Percentiles rank a stretch among this genome's conserved stretches.
phyloP scores from a whole-genome alignment of 2,888 invertebrate genomes.

The Elegia similella region DNA sequence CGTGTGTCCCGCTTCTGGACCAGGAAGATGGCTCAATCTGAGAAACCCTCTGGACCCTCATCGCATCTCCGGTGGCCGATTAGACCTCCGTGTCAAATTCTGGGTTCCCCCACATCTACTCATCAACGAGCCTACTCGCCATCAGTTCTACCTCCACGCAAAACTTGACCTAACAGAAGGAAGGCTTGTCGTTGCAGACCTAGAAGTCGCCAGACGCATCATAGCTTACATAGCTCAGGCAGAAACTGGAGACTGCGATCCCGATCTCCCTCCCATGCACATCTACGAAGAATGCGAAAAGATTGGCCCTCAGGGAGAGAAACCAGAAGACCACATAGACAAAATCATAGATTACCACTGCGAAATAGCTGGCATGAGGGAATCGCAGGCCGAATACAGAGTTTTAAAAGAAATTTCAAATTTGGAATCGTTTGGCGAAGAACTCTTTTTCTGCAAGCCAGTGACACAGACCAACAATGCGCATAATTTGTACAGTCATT shows the following conservation, averaged over 20 bases:
- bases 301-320: conserved; percentile 82
- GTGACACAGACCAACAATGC: conserved; percentile 83
- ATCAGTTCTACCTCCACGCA: conserved; percentile 93
- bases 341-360: conserved; percentile 84
- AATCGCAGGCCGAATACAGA: conserved; percentile 92
- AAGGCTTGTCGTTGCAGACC: conserved; percentile 86
- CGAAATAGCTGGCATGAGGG: conserved; percentile 84
- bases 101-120: conserved; percentile 95
- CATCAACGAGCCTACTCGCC: conserved; percentile 92
- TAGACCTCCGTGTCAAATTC: conserved; percentile 91
- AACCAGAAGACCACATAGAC: conserved; percentile 83
- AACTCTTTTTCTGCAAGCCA: conserved; percentile 88
- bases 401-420: conserved; percentile 90
- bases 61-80: conserved; percentile 84
- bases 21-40: conserved; percentile 92
- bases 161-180: conserved; percentile 88
- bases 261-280: conserved; percentile 80
- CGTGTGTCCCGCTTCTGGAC: conserved; percentile 79
- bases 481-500: conserved; percentile 88
- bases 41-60: conserved; percentile 91
- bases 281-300: conserved; percentile 84
- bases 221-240: conserved; percentile 90
- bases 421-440: conserved; percentile 91
- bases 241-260: conserved; percentile 87
- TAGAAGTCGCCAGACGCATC: conserved; percentile 85